These are phyloP conservation scores for Zaprionus capensis DNA, from an alignment of 1,140 invertebrate species.

Conservation along the genomic window DNA sequence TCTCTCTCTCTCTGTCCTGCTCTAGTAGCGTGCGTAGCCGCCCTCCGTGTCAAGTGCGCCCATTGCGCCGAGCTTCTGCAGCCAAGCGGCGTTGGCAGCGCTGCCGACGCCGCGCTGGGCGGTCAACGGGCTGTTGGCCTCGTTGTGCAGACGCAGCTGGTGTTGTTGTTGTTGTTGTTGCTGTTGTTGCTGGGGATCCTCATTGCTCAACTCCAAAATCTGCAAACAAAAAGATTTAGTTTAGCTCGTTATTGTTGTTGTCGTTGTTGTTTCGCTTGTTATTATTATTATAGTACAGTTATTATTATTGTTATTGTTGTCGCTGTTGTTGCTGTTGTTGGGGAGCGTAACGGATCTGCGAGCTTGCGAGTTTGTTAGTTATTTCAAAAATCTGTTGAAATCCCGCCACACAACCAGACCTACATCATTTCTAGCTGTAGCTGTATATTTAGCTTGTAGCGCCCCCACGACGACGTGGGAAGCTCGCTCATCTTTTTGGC, in stretches of 20 bases:
- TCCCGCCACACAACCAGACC: constrained; percentile 28
- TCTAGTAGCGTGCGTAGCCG: constrained; percentile 67
- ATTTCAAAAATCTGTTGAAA: constrained; percentile 80
- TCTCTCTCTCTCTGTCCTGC: background rate
- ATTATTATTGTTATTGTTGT: constrained; percentile 24
- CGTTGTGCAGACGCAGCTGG: constrained; percentile 74
- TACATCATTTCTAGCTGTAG: background rate
- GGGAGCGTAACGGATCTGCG: constrained; percentile 47
- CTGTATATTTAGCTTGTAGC: background rate
- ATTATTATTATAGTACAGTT: constrained; percentile 65
- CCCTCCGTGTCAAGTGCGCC: constrained; percentile 68
- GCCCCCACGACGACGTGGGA: constrained; percentile 53
- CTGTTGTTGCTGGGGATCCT: constrained; percentile 65
- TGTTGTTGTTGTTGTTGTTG: constrained; percentile 52
- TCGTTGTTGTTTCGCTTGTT: constrained; percentile 54
- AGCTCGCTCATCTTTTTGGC: constrained; percentile 65
- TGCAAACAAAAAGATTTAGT: constrained; percentile 68
- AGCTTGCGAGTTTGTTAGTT: constrained; percentile 54
- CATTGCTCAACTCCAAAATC: constrained; percentile 84
- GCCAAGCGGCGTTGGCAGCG: constrained; percentile 65
- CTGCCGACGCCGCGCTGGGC: constrained; percentile 49
- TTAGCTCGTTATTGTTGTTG: constrained; percentile 54
- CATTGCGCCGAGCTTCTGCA: constrained; percentile 70
- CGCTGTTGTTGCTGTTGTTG: constrained; percentile 13
- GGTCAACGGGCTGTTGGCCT: constrained; percentile 66